Conservation (phyloP, 1,140 invertebrate species). For the Drosophila biarmipes region DNA sequence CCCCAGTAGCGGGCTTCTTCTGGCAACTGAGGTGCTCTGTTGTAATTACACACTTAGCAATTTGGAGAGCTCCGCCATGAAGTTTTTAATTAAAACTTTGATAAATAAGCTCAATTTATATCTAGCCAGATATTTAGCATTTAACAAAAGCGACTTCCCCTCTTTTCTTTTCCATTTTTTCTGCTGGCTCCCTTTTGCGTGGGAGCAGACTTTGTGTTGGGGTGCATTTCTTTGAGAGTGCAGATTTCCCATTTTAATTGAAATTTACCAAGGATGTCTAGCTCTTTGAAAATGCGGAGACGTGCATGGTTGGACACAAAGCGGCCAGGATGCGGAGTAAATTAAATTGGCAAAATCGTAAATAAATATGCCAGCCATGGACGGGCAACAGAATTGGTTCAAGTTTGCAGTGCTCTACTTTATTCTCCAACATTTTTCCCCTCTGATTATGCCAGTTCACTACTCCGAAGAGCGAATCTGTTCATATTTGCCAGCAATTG, state of each 20-base stretch:
- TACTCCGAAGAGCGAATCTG: constrained; percentile 16
- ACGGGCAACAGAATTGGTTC: constrained; percentile 3
- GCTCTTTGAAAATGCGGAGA: constrained; percentile 32
- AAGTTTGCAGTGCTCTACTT: not conserved
- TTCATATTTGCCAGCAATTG: constrained; percentile 30
- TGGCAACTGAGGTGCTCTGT: constrained; percentile 41
- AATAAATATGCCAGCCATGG: constrained; percentile 22
- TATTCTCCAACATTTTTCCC: not conserved
- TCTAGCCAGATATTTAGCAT: constrained; percentile 66
- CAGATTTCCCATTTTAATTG: constrained; percentile 73
- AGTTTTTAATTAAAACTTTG: constrained; percentile 83
- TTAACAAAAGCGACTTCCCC: constrained; percentile 33
- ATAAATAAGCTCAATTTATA: constrained; percentile 83
- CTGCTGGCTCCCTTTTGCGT: not conserved
- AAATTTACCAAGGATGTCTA: constrained; percentile 50
- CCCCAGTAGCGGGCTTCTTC: too few relatives aligned
- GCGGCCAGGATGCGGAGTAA: constrained; percentile 15
- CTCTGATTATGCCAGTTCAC: constrained; percentile 10
- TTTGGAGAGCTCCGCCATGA: constrained; percentile 62
- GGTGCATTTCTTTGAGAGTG: constrained; percentile 66
- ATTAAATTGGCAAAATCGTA: constrained; percentile 36
- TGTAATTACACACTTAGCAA: constrained; percentile 79
- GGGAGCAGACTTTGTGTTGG: constrained; percentile 10
- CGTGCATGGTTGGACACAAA: constrained; percentile 29
- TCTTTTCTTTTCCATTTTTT: not conserved